Conservation (phyloP, 2,888 invertebrate species). For the Eupithecia vulgata region DNA sequence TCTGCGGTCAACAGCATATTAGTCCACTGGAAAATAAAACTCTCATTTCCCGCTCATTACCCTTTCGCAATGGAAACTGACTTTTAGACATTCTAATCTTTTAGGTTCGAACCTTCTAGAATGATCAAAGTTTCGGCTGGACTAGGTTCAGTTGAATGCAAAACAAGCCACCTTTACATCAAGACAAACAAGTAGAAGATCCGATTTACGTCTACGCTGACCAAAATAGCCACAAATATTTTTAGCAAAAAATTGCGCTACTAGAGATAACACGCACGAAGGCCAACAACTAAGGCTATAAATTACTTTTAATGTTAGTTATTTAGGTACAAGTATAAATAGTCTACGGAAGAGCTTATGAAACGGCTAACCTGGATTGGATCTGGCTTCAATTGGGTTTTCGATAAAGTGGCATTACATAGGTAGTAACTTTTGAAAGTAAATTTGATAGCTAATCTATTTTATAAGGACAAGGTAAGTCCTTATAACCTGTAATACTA, state of each 20-base stretch:
- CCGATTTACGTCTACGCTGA: constrained; percentile 41
- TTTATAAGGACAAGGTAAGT: too few relatives aligned
- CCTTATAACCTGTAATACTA: too few relatives aligned
- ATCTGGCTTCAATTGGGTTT: neutral
- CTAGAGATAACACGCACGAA: constrained; percentile 55
- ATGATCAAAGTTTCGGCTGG: neutral
- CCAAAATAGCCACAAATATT: constrained; percentile 55
- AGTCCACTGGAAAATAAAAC: too few relatives aligned
- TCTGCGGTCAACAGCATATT: too few relatives aligned
- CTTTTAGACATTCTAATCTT: neutral
- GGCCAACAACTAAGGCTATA: constrained; percentile 54
- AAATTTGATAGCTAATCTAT: too few relatives aligned
- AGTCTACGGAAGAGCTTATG: constrained; percentile 28
- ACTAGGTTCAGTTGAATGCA: neutral
- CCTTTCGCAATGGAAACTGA: too few relatives aligned
- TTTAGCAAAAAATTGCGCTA: constrained; percentile 52
- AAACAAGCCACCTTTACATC: neutral
- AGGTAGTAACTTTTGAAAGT: too few relatives aligned
- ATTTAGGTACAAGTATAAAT: constrained; percentile 8
- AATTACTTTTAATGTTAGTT: constrained; percentile 49
- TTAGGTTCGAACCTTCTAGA: neutral
- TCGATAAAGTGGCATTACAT: too few relatives aligned
- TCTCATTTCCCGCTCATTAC: too few relatives aligned
- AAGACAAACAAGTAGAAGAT: constrained; percentile 36
- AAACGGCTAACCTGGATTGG: neutral